phyloP scores from a whole-genome alignment of 2,888 invertebrate species.

The Melieria picta region DNA sequence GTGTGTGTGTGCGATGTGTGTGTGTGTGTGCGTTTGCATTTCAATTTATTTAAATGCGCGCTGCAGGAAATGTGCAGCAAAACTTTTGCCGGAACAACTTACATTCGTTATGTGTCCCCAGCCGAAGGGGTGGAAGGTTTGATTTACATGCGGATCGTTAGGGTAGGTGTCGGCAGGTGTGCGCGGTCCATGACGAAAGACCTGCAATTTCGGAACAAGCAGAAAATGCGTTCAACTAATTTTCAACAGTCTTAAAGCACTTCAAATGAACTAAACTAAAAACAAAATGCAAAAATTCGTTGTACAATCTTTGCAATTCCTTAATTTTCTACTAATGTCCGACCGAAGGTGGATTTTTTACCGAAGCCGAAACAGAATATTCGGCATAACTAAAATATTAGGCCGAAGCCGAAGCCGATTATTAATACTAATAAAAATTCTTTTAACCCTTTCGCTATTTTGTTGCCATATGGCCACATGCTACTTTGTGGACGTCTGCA shows the following conservation, averaged over 20 bases:
- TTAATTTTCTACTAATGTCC: no score
- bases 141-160: slow-evolving; percentile 74
- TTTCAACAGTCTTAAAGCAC: background rate
- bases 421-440: no score
- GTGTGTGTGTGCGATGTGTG: background rate
- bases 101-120: slow-evolving; percentile 86
- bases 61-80: slow-evolving; percentile 34
- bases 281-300: background rate
- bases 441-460: no score
- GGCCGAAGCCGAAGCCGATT: no score
- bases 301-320: background rate
- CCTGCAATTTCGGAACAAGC: slow-evolving; percentile 65
- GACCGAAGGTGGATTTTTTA: no score
- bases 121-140: slow-evolving; percentile 77
- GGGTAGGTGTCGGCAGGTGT: slow-evolving; percentile 82
- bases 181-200: slow-evolving; percentile 83
- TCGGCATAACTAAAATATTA: no score
- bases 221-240: background rate
- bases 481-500: no score
- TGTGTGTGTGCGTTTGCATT: slow-evolving; percentile 36
- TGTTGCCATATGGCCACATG: no score
- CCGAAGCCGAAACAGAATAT: no score
- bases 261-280: background rate
- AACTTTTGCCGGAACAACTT: slow-evolving; percentile 59
- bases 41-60: slow-evolving; percentile 58